These are phyloP conservation scores for Choristoneura fumiferana DNA, from an alignment of 1,140 invertebrate genomes.

Conservation along the genomic window DNA sequence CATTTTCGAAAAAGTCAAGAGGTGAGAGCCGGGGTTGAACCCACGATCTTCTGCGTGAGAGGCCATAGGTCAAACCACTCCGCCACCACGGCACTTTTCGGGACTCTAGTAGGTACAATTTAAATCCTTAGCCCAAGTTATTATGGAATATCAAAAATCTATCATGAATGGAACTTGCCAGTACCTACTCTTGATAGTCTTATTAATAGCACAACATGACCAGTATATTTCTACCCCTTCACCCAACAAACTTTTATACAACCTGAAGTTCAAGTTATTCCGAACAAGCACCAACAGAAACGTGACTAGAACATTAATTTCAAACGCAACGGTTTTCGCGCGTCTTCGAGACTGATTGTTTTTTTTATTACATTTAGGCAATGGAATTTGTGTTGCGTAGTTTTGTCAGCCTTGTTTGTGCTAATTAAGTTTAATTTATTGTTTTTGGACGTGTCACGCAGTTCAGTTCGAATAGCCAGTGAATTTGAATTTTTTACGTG, in stretches of 20 bases:
- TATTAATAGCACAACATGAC: background rate
- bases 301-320: conserved; percentile 7
- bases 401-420: background rate
- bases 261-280: background rate
- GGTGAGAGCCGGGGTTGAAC: no score
- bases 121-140: no score
- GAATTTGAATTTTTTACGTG: no score
- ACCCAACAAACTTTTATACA: background rate
- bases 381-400: conserved; percentile 13
- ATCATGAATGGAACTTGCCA: background rate
- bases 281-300: background rate
- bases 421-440: conserved; percentile 15
- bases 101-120: no score
- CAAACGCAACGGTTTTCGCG: conserved; percentile 13
- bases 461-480: no score
- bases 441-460: conserved; percentile 6
- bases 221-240: background rate
- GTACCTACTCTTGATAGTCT: background rate
- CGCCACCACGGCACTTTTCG: no score
- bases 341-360: conserved; percentile 10
- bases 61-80: no score
- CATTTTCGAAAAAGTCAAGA: no score
- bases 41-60: no score
- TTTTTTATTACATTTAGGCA: background rate
- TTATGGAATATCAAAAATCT: no score